Percentiles rank a stretch among this genome's conserved stretches.
Conservation (phyloP, 2,797 vertebrate genomes). For the Pelodytes ibericus region DNA sequence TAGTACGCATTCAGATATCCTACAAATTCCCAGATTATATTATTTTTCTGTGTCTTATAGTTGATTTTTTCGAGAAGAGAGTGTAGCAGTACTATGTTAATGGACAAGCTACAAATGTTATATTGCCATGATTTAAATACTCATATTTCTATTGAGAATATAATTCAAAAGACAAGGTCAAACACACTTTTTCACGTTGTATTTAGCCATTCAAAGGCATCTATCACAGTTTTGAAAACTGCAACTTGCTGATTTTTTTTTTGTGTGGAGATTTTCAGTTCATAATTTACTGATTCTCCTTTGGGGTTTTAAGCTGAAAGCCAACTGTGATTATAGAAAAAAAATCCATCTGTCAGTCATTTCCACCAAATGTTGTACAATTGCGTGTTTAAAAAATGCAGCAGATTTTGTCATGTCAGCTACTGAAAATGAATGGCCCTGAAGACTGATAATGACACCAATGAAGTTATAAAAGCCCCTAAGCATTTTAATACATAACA, state of each 20-base stretch:
- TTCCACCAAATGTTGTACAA: constrained; percentile 42
- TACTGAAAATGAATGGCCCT: constrained; percentile 26
- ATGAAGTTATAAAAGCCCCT: constrained; percentile 16
- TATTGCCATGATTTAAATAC: too few species aligned
- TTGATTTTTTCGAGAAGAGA: too few species aligned
- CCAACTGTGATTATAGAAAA: constrained; percentile 41
- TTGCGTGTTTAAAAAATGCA: constrained; percentile 7
- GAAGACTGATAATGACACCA: constrained; percentile 24
- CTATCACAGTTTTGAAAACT: not conserved
- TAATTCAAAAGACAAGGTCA: too few species aligned
- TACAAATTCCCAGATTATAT: too few species aligned
- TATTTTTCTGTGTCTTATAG: too few species aligned
- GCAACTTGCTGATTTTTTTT: constrained; percentile 7
- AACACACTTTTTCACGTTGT: not conserved
- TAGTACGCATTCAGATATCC: too few species aligned
- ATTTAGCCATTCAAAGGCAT: not conserved
- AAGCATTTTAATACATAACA: constrained; percentile 10
- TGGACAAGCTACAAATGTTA: too few species aligned
- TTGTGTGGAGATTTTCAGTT: constrained; percentile 5
- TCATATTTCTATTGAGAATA: too few species aligned
- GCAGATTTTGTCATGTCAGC: constrained; percentile 23
- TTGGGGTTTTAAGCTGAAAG: constrained; percentile 25
- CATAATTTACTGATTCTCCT: constrained; percentile 20
- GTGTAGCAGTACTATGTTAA: too few species aligned
- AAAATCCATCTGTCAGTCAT: constrained; percentile 45